Base-by-base conservation (phyloP, 2,113 vertebrate genomes). In the Hemiprocne comata region DNA sequence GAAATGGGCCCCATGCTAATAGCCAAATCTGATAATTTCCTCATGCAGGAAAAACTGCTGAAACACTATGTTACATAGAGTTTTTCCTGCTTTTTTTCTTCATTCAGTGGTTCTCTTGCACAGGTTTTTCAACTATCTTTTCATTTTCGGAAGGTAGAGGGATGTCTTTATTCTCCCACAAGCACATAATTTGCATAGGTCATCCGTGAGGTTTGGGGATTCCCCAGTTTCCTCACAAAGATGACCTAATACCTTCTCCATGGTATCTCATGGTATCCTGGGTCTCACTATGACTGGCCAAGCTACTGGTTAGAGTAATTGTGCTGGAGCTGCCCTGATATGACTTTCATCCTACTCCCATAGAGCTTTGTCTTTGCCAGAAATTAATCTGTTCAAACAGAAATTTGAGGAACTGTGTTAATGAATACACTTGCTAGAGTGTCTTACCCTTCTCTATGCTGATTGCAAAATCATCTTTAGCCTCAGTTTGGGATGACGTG, bases 191-290 rank as follows among this genome's bases (percentile, higher is more conserved):
- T 76, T 65, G 33, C n/a, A 34, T 11, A 23, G 15, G 4, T 81
- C 17, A 34, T 33, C 3, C 0, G 8, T 38, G 48, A 55, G 28
- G 10, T 70, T 29, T 0, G 1, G 4, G 18, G 4, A 7, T 17
- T 73, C 25, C 40, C 7, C 25, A 26, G 13, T 62, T 81, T 85
- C 38, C 29, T 72, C 34, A 40, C 26, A 69, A 34, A 78, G 25
- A 21, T 14, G 40, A 48, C 36, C 10, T 46, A 21, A 29, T 65
- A n/a, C 21, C 21, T 50, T 15, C 38, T 55, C 15, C 23, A 4
- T 26, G 24, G 8, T 60, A 3, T 33, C 40, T 42, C 40, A 42
- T 42, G 40, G 40, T 42, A 42, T 42, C 40, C 20, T 48, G 23
- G 13, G 13, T 44, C 44, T 64, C 5, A 1, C 24, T 26, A 11